Evolutionary conservation across 2,888 invertebrate genomes (phyloP), one percentile per base, ranked within the genome.

Genomic region (Aporophyla nigra): DNA sequence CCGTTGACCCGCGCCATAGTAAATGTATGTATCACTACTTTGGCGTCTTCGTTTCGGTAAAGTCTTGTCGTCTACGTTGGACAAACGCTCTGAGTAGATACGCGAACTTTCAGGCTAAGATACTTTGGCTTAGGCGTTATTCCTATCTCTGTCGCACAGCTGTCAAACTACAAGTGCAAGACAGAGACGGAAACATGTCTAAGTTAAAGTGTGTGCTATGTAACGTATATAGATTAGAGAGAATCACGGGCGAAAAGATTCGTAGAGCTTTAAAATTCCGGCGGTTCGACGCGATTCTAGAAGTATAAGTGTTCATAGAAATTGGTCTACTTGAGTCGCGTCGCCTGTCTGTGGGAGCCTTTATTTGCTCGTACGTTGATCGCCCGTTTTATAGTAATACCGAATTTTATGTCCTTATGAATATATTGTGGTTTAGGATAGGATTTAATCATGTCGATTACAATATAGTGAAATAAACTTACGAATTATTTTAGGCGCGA

Each of bases 321-420:
- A 62, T 62, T 14, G 62, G 16, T 9, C n/a, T 40, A n/a, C 16
- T 27, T 16, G 6, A 12, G n/a, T 49, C 19, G n/a, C 27, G 5
- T 33, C 0, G 5, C n/a, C 24, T 65, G 19, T 65, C 46, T 19
- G 19, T 4, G 4, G 24, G 12, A 65, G 24, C 10, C 1, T 53
- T 16, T 40, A 33, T 46, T 46, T 56, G 72, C 19, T 14, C 33
- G 16, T 70, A 33, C n/a, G 33, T 40, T 16, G 16, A 14, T 58
- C 21, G 7, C 24, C 33, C 24, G 46, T 24, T 46, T 46, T 54
- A 71, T 61, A 82, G 33, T 54, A 70, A 70, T 56, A 56, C 73
- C 62, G 73, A 80, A 83, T 80, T 72, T 53, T 78, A 70, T 62
- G 14, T 70, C 76, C 54, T 58, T 78, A 82, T 77, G 65, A 69